These are phyloP conservation scores for Plemyria rubiginata DNA, from an alignment of 2,888 invertebrate species.

Conservation along the genomic window DNA sequence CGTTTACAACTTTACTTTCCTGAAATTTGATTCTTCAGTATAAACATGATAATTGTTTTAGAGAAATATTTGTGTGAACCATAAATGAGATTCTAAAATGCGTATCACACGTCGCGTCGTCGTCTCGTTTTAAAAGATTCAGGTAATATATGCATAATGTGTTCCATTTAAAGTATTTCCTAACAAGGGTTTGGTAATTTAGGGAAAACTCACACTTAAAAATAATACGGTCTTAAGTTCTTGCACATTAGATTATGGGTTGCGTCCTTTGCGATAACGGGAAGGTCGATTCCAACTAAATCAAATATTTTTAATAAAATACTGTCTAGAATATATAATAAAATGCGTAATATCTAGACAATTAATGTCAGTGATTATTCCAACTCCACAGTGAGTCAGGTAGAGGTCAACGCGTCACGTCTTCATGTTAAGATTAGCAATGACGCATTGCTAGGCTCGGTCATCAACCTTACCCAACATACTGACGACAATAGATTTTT, in stretches of 20 bases:
- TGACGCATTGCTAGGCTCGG: slow-evolving; percentile 68
- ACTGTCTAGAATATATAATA: not conserved
- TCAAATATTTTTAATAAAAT: not conserved
- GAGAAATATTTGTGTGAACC: too few relatives aligned
- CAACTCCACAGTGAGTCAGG: slow-evolving; percentile 54
- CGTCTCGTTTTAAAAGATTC: slow-evolving; percentile 10
- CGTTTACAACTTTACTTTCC: too few relatives aligned
- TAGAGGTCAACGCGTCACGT: slow-evolving; percentile 62
- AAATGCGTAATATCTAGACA: slow-evolving; percentile 43
- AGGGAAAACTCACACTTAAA: slow-evolving; percentile 1
- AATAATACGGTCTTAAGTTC: too few relatives aligned
- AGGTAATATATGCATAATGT: slow-evolving; percentile 13
- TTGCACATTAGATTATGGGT: not conserved
- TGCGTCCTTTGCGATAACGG: not conserved
- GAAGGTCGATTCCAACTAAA: not conserved
- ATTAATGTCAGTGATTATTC: slow-evolving; percentile 43
- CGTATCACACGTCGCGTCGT: slow-evolving; percentile 9
- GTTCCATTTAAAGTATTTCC: slow-evolving; percentile 14
- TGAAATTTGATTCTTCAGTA: too few relatives aligned
- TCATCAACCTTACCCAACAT: slow-evolving; percentile 53
- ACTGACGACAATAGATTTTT: slow-evolving; percentile 1
- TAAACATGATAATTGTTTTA: too few relatives aligned
- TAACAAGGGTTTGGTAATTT: not conserved
- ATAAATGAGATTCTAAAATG: not conserved
- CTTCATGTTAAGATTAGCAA: slow-evolving; percentile 69